Evolutionary conservation across 2,888 invertebrate genomes (phyloP).

Genomic region (Stenotaenia linearis): DNA sequence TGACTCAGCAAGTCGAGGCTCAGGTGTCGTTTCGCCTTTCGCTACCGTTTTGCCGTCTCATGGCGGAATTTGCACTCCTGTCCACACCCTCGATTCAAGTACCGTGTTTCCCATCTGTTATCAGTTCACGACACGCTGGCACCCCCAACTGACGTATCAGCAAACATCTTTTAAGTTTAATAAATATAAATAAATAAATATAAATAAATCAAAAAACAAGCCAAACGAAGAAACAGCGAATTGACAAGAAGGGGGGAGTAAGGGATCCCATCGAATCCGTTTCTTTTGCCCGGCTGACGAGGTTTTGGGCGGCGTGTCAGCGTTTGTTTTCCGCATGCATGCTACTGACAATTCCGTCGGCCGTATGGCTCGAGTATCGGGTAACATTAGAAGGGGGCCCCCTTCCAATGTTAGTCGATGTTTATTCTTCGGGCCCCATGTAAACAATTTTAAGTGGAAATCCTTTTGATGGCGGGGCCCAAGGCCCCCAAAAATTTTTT

Average conservation of each 20-base stretch:
- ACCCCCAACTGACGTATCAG: conserved; percentile 21
- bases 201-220: not conserved
- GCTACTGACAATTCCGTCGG: not conserved
- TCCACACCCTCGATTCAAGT: conserved; percentile 21
- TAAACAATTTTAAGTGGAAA: too few relatives aligned
- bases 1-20: not conserved
- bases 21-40: conserved; percentile 17
- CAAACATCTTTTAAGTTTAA: not conserved
- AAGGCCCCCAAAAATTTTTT: too few relatives aligned
- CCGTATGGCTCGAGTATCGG: not conserved
- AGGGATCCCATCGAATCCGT: too few relatives aligned
- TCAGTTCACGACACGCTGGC: conserved; percentile 13
- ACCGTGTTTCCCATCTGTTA: conserved; percentile 20
- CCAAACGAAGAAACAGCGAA: not conserved
- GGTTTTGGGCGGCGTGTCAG: not conserved
- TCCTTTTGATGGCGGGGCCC: too few relatives aligned
- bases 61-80: conserved; percentile 26
- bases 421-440: too few relatives aligned
- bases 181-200: not conserved
- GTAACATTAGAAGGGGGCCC: too few relatives aligned
- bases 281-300: not conserved
- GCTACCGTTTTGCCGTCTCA: conserved; percentile 26
- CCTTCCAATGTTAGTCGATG: too few relatives aligned
- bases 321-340: not conserved
- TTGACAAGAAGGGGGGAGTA: too few relatives aligned